Evolutionary conservation across 2,888 invertebrate genomes (phyloP).

Genomic region (Idaea biselata): DNA sequence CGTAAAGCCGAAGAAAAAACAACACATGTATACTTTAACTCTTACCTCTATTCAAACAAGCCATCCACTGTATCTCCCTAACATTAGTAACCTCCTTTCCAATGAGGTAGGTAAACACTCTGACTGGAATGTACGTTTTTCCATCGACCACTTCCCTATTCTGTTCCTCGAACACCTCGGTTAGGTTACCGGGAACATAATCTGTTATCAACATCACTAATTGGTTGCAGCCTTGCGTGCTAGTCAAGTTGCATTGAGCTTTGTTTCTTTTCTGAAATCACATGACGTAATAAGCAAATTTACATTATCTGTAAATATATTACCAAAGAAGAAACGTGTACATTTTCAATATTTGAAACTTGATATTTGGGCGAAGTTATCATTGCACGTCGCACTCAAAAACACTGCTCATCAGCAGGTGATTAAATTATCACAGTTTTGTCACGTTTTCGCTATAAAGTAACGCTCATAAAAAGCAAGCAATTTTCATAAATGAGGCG

Average conservation of each 20-base stretch:
- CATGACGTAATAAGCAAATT: conserved; percentile 6
- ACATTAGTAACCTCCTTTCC: conserved; percentile 96
- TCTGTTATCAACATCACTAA: conserved; percentile 98
- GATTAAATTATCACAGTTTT: not conserved
- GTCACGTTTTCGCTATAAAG: not conserved
- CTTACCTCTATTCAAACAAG: conserved; percentile 94
- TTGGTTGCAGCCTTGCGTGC: conserved; percentile 90
- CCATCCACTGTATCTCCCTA: conserved; percentile 94
- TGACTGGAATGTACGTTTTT: conserved; percentile 86
- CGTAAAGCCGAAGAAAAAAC: no score
- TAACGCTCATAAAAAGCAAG: not conserved
- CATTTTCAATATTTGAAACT: no score
- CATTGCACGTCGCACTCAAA: no score
- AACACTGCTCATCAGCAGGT: not conserved
- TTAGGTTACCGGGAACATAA: conserved; percentile 93
- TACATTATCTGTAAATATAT: not conserved
- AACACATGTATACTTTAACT: not conserved
- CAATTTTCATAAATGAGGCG: not conserved
- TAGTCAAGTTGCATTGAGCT: conserved; percentile 55
- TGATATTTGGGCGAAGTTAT: no score
- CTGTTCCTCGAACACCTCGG: conserved; percentile 90
- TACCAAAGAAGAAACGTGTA: not conserved
- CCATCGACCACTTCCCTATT: conserved; percentile 85
- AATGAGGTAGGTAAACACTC: conserved; percentile 97
- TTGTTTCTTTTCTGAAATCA: conserved; percentile 45